Percentiles rank a stretch among this genome's conserved stretches.
These are phyloP conservation scores for Crambe crambe DNA, from an alignment of 37 sponge, comb jelly and placozoan species.

Conservation along the genomic window DNA sequence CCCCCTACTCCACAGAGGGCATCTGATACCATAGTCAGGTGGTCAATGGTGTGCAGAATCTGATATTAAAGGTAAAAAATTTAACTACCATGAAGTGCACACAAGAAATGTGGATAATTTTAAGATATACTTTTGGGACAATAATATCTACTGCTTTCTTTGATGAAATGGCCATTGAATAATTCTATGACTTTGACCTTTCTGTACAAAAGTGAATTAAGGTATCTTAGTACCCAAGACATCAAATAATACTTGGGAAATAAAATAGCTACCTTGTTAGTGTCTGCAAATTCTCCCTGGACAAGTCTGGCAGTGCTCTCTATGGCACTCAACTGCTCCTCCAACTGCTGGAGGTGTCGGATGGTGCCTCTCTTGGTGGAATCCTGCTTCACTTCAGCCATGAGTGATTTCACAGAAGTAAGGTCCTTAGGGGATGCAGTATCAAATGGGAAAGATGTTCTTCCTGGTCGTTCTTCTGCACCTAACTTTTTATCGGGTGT, in stretches of 20 bases:
- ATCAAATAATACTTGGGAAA: background rate
- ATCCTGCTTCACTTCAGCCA: background rate
- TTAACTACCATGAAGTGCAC: background rate
- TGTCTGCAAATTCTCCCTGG: conserved; percentile 43
- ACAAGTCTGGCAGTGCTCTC: conserved; percentile 54
- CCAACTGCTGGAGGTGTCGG: conserved; percentile 25
- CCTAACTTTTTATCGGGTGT: no score
- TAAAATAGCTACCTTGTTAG: conserved; percentile 39
- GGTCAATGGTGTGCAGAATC: conserved; percentile 58
- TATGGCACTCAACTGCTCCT: conserved; percentile 62
- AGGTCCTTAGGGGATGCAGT: no score
- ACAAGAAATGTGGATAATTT: background rate
- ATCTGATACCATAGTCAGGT: conserved; percentile 41
- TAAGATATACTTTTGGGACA: background rate
- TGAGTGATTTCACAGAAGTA: no score
- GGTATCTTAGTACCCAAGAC: no score
- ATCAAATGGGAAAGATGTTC: no score
- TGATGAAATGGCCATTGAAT: no score
- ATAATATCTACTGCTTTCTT: no score
- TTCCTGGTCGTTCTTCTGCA: no score
- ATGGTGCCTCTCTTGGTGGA: conserved; percentile 5
- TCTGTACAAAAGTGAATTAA: no score
- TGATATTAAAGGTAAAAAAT: background rate
- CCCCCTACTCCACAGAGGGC: background rate
- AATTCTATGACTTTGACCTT: no score